These are phyloP conservation scores for Periophthalmus magnuspinnatus DNA, from an alignment of 2,797 vertebrate species.

Conservation along the genomic window DNA sequence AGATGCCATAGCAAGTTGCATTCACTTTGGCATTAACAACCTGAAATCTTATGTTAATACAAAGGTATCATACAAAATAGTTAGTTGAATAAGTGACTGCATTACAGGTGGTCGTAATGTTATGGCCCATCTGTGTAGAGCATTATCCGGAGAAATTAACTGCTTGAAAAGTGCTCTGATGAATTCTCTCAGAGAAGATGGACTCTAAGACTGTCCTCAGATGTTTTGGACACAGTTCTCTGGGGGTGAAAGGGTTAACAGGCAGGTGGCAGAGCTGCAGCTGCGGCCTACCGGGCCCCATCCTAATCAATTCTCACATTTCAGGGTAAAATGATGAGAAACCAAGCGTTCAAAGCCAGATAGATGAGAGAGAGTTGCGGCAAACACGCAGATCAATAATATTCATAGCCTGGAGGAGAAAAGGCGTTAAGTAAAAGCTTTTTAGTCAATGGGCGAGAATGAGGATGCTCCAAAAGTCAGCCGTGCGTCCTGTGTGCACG, in stretches of 20 bases:
- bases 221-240: conserved; percentile 36
- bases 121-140: neutral
- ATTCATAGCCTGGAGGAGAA: conserved; percentile 70
- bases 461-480: conserved; percentile 39
- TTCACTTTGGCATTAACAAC: neutral
- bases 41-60: too few relatives aligned
- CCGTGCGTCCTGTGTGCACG: conserved; percentile 24
- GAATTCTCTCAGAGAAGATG: conserved; percentile 41
- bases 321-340: conserved; percentile 75
- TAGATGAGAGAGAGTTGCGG: conserved; percentile 65
- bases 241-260: conserved; percentile 63
- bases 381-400: conserved; percentile 79
- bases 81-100: too few relatives aligned
- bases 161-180: conserved; percentile 49
- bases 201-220: neutral
- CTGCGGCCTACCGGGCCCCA: conserved; percentile 60
- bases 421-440: conserved; percentile 68
- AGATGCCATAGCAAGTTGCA: too few relatives aligned
- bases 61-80: too few relatives aligned
- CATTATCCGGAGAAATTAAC: too few relatives aligned
- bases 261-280: conserved; percentile 52
- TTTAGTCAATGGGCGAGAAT: conserved; percentile 63
- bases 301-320: conserved; percentile 78
- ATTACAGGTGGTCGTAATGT: neutral
- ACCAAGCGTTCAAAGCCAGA: conserved; percentile 70